phyloP scores from a whole-genome alignment of 2,888 invertebrate species.

The Brachyopa scutellaris region DNA sequence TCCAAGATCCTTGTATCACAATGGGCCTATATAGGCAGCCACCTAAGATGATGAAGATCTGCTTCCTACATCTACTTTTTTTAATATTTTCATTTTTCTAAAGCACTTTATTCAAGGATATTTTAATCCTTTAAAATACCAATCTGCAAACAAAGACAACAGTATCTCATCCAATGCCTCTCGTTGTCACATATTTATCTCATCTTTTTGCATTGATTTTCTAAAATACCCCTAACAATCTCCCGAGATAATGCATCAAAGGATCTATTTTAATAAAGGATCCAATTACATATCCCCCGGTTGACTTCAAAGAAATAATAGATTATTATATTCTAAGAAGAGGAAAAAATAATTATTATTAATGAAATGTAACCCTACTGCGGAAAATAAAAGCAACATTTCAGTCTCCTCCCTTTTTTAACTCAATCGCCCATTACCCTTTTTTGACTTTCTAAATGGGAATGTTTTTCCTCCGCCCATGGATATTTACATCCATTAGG shows the following conservation, averaged over 20 bases:
- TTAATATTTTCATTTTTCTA: too few relatives aligned
- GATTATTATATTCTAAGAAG: too few relatives aligned
- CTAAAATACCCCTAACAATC: slow-evolving; percentile 3
- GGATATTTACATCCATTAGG: slow-evolving; percentile 43
- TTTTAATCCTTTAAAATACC: not conserved
- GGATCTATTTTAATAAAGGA: slow-evolving; percentile 13
- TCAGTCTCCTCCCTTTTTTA: not conserved
- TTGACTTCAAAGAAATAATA: slow-evolving; percentile 9
- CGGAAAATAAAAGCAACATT: not conserved
- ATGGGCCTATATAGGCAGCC: too few relatives aligned
- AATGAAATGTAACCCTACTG: not conserved
- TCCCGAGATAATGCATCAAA: slow-evolving; percentile 7
- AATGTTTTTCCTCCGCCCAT: not conserved
- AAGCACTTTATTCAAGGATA: too few relatives aligned
- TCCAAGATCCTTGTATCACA: too few relatives aligned
- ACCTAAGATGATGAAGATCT: too few relatives aligned
- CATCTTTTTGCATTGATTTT: slow-evolving; percentile 9
- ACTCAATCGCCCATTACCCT: slow-evolving; percentile 12
- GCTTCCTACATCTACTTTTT: too few relatives aligned
- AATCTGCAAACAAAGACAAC: not conserved
- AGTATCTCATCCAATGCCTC: too few relatives aligned
- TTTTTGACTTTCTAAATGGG: not conserved
- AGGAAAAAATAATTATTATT: too few relatives aligned
- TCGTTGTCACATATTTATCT: too few relatives aligned
- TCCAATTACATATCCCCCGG: not conserved